Conservation (phyloP, 2,888 invertebrate species). For the Chirona hameri region DNA sequence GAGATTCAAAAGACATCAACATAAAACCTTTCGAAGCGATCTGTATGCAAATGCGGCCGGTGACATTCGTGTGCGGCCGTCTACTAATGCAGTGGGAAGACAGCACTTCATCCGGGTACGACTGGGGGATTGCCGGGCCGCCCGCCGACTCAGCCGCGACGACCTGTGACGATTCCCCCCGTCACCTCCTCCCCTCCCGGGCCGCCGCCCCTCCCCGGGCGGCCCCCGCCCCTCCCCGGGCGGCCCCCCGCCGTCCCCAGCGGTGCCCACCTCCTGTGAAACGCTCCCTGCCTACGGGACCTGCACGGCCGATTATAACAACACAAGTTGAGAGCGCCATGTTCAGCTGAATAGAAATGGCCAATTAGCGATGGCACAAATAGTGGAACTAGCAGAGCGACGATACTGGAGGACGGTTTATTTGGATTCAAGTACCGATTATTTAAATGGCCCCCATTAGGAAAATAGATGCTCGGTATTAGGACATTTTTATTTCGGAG, state of each 20-base stretch:
- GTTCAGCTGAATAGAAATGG: constrained; percentile 25
- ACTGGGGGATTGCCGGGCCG: no score
- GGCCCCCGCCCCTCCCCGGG: no score
- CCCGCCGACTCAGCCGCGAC: no score
- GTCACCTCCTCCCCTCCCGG: no score
- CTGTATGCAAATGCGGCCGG: not conserved
- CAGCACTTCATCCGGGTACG: not conserved
- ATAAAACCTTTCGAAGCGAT: constrained; percentile 27
- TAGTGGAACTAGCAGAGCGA: not conserved
- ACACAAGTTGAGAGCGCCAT: constrained; percentile 6
- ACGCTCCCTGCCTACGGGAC: not conserved
- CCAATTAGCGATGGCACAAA: constrained; percentile 27
- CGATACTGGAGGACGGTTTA: not conserved
- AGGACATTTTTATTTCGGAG: not conserved
- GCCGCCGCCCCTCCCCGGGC: no score
- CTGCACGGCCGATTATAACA: constrained; percentile 1
- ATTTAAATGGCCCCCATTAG: constrained; percentile 24
- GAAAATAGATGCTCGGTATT: constrained; percentile 6
- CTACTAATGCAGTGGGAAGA: not conserved
- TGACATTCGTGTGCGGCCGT: not conserved
- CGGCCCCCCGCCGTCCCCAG: no score
- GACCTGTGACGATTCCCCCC: no score
- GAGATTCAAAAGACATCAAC: constrained; percentile 29
- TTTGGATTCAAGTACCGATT: constrained; percentile 27
- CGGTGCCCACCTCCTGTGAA: no score